Base-by-base conservation (phyloP, 37 sponge, comb jelly and placozoan genomes). In the Agelas oroides region DNA sequence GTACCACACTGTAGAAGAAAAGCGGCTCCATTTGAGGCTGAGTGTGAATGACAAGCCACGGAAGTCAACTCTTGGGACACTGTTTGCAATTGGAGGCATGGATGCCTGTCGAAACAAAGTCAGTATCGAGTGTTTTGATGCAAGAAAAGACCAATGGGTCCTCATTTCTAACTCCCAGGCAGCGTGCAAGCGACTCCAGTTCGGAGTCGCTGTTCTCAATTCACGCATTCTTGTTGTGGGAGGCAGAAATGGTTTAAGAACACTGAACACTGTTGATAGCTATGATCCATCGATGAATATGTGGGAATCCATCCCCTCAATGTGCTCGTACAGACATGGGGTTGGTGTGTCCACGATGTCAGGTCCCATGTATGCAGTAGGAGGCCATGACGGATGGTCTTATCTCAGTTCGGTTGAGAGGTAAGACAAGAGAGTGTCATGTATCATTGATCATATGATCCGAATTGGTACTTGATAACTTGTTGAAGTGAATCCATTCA, bases 371-470 rank as follows among this genome's bases (percentile, higher is more conserved):
- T 96, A 93, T 90, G 93, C 96, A 32, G 93, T 95, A 20, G 90
- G 94, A 25, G 94, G 90, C 1, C 94, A 94, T 71, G 94, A 92
- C 65, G 93, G 93, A 0, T 92, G 93, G 93, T 92, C 93, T 0
- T 92, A 92, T 57, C 79, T 92, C 61, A 80, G 73, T 71, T 85
- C 89, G 25, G 93, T 88, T 8, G 93, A 92, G 52, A 88, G 93
- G 93, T 92, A 28, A 60, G 80, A n/a, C n/a, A n/a, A n/a, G n/a
- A n/a, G n/a, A n/a, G n/a, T n/a, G n/a, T n/a, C n/a, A n/a, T n/a
- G n/a, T n/a, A n/a, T n/a, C n/a, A n/a, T n/a, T n/a, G n/a, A n/a
- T n/a, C n/a, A n/a, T n/a, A n/a, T n/a, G n/a, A n/a, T n/a, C n/a
- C n/a, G n/a, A n/a, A n/a, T n/a, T n/a, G n/a, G n/a, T n/a, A n/a